Evolutionary conservation across 1,140 invertebrate genomes (phyloP).

Genomic region (Calycopis cecrops): DNA sequence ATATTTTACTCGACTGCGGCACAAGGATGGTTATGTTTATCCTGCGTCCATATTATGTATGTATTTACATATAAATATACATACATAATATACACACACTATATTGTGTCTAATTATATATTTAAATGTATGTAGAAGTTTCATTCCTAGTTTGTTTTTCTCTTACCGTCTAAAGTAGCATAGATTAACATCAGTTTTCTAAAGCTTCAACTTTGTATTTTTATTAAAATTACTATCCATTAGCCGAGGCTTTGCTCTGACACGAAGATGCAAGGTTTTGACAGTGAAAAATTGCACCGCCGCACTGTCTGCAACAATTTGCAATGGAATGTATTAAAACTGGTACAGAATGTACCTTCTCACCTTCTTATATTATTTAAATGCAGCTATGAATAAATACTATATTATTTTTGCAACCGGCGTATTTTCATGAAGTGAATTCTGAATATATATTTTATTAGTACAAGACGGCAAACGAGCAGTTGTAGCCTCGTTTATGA

Average conservation of each 20-base stretch:
- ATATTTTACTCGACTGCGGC: no score
- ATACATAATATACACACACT: background rate
- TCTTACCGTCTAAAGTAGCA: constrained; percentile 5
- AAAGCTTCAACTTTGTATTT: constrained; percentile 27
- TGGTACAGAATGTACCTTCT: background rate
- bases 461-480: no score
- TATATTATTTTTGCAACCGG: no score
- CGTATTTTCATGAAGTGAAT: no score
- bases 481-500: no score
- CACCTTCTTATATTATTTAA: no score
- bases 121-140: no score
- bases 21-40: background rate
- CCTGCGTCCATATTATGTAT: background rate
- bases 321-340: constrained; percentile 24
- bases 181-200: constrained; percentile 31
- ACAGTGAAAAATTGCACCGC: constrained; percentile 36
- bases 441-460: no score
- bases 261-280: constrained; percentile 24
- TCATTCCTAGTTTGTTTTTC: background rate
- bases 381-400: no score
- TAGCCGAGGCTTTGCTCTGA: constrained; percentile 31
- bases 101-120: background rate
- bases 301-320: constrained; percentile 24
- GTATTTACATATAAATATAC: background rate
- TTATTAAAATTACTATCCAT: constrained; percentile 43